Conservation (phyloP, 2,888 invertebrate species). For the Holacanthella duospinosa region DNA sequence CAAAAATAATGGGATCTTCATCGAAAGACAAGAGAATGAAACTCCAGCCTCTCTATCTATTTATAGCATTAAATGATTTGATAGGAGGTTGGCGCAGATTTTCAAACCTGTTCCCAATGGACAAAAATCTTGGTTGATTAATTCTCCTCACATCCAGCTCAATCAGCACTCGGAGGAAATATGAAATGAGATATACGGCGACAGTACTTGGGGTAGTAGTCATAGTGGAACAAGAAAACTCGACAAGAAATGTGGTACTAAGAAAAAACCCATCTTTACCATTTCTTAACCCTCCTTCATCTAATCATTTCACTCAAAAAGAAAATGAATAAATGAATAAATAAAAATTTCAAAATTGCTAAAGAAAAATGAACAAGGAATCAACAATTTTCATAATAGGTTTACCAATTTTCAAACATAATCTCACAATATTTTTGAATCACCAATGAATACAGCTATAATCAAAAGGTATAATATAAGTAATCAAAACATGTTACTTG, state of each 20-base stretch:
- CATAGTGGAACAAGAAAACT: background rate
- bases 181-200: background rate
- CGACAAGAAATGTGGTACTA: background rate
- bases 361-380: no score
- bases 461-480: no score
- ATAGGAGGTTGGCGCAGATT: background rate
- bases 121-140: slow-evolving; percentile 19
- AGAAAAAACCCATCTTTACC: slow-evolving; percentile 7
- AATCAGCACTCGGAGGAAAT: slow-evolving; percentile 5
- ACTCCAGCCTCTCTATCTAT: background rate
- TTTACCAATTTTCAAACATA: no score
- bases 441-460: no score
- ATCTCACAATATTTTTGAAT: no score
- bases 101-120: slow-evolving; percentile 15
- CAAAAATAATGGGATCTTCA: no score
- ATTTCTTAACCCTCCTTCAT: background rate
- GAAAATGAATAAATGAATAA: no score
- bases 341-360: no score
- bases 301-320: background rate
- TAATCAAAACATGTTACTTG: no score
- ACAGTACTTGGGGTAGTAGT: background rate
- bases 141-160: slow-evolving; percentile 10
- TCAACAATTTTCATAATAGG: no score
- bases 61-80: no score
- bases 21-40: background rate